Percentiles rank a stretch among this genome's conserved stretches.
These are phyloP conservation scores for Hystrix brachyura DNA, from an alignment of 2,113 vertebrate species.

Conservation along the genomic window DNA sequence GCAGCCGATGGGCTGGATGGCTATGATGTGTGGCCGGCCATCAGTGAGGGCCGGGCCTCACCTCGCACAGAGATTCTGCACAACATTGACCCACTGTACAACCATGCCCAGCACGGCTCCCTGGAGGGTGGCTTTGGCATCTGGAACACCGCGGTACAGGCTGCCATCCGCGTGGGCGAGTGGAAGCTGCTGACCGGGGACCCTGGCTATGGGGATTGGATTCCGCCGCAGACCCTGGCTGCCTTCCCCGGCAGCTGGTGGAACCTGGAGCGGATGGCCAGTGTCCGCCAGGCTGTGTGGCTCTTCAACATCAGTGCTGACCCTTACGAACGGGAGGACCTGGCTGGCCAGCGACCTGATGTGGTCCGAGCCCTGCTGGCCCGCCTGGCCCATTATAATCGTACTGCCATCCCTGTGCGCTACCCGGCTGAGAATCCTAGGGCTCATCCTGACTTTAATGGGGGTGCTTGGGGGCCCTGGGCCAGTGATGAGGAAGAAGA, in stretches of 20 bases:
- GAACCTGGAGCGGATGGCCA: conserved; percentile 95
- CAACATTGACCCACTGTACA: conserved; percentile 98
- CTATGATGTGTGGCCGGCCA: conserved; percentile 94
- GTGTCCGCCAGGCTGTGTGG: conserved; percentile 93
- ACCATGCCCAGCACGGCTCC: conserved; percentile 93
- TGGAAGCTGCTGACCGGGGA: conserved; percentile 98
- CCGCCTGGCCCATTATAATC: conserved; percentile 94
- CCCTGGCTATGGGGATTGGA: conserved; percentile 98
- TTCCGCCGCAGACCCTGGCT: conserved; percentile 94
- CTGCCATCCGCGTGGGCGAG: conserved; percentile 95
- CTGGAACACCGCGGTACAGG: conserved; percentile 97
- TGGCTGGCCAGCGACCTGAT: conserved; percentile 92
- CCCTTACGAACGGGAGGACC: conserved; percentile 95
- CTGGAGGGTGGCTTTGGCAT: conserved; percentile 93
- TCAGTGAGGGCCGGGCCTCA: conserved; percentile 95
- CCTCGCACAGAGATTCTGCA: conserved; percentile 96
- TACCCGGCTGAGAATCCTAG: conserved; percentile 96
- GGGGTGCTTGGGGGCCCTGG: conserved; percentile 98
- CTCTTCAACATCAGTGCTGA: conserved; percentile 97
- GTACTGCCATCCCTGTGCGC: conserved; percentile 95
- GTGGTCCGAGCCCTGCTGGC: conserved; percentile 94
- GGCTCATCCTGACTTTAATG: conserved; percentile 95
- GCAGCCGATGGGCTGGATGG: conserved; percentile 92
- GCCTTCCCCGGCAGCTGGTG: conserved; percentile 96
- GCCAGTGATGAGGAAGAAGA: conserved; percentile 93